Evolutionary conservation across 1,140 invertebrate genomes (phyloP).

Genomic region (Ceratosolen solmsi): DNA sequence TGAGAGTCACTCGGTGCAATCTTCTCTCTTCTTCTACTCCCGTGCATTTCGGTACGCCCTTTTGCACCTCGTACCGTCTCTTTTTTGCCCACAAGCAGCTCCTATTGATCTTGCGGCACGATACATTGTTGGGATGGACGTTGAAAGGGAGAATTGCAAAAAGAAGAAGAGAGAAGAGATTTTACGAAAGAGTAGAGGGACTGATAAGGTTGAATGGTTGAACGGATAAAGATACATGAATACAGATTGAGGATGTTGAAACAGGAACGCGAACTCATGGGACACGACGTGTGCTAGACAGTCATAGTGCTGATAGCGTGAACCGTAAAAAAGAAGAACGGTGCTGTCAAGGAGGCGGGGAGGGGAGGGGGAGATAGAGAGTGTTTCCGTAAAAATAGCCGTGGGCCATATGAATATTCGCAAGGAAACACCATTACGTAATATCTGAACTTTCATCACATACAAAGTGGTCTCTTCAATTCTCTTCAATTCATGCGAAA

Average conservation of each 20-base stretch:
- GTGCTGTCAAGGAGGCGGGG: too few species aligned
- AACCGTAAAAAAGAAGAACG: constrained; percentile 6
- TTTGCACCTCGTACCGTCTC: background rate
- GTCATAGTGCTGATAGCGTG: constrained; percentile 3
- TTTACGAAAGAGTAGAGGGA: background rate
- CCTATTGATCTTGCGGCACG: constrained; percentile 51
- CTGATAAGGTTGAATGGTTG: constrained; percentile 30
- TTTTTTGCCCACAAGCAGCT: background rate
- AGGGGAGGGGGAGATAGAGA: too few species aligned
- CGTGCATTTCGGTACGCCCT: too few species aligned
- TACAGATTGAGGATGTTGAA: constrained; percentile 46
- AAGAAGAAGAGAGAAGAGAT: background rate
- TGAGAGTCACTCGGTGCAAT: background rate
- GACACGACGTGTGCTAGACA: constrained; percentile 31
- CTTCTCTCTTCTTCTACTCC: background rate
- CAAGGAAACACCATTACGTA: background rate
- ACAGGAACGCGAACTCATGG: constrained; percentile 33
- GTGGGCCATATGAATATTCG: background rate
- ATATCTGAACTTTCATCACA: too few species aligned
- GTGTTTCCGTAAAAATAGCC: too few species aligned
- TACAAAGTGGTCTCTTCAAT: too few species aligned
- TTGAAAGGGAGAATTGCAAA: background rate
- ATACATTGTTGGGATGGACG: constrained; percentile 46
- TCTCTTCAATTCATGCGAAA: too few species aligned
- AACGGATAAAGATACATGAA: constrained; percentile 37